These are phyloP conservation scores for Fregetta grallaria DNA, from an alignment of 2,113 vertebrate species.

Conservation along the genomic window DNA sequence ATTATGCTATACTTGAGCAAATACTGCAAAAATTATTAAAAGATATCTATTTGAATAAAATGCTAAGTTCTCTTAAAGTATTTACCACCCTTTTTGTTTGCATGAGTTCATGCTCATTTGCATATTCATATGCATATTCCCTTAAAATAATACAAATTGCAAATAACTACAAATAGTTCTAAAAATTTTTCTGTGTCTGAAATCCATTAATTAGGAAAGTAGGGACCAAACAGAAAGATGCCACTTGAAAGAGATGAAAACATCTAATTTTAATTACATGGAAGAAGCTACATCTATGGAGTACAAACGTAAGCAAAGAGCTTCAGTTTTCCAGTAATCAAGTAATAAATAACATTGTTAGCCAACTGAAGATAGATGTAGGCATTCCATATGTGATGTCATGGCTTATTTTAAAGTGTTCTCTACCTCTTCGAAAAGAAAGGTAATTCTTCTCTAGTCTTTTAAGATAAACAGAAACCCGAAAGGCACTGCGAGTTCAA, in stretches of 20 bases:
- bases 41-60: not conserved
- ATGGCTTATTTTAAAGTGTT: not conserved
- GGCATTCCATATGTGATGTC: not conserved
- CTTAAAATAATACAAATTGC: not conserved
- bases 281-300: not conserved
- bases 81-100: not conserved
- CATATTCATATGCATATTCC: not conserved
- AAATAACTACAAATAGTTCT: not conserved
- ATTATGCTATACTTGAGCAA: not conserved
- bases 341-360: not conserved
- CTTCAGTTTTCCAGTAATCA: not conserved
- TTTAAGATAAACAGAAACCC: not conserved
- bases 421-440: not conserved
- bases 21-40: not conserved
- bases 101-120: not conserved
- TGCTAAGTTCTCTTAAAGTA: not conserved
- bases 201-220: not conserved
- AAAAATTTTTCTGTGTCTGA: not conserved
- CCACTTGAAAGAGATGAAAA: not conserved
- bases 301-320: not conserved
- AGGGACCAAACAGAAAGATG: not conserved
- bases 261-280: not conserved
- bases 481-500: fast-evolving
- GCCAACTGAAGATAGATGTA: not conserved
- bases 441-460: not conserved